phyloP scores from a whole-genome alignment of 2,888 invertebrate genomes.

The Heterodera filipjevi region DNA sequence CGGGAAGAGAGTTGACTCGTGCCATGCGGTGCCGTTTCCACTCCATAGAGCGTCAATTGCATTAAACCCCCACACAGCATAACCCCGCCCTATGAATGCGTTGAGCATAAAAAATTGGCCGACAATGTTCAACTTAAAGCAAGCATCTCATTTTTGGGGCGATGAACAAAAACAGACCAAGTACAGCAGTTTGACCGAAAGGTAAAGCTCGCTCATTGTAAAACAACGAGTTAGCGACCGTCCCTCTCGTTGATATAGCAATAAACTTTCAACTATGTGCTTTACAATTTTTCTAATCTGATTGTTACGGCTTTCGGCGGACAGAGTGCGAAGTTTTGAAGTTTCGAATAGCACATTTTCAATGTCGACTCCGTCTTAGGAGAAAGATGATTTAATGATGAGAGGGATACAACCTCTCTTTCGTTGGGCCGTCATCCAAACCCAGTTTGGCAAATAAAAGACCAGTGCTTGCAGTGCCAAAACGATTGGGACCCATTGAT shows the following conservation, averaged over 20 bases:
- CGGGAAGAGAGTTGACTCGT: constrained; percentile 63
- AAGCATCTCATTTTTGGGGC: not conserved
- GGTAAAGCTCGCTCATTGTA: constrained; percentile 56
- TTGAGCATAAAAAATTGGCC: constrained; percentile 64
- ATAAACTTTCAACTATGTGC: constrained; percentile 56
- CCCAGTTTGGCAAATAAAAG: constrained; percentile 63
- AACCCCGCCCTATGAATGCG: constrained; percentile 62
- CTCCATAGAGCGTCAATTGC: constrained; percentile 58
- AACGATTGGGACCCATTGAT: constrained; percentile 61
- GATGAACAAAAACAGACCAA: constrained; percentile 30
- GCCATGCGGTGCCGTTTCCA: constrained; percentile 63
- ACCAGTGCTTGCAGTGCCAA: constrained; percentile 61
- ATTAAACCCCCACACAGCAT: constrained; percentile 63
- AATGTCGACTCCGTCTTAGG: constrained; percentile 50
- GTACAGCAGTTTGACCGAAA: constrained; percentile 55
- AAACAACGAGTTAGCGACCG: constrained; percentile 37
- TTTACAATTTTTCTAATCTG: constrained; percentile 50
- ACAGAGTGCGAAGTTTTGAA: constrained; percentile 42
- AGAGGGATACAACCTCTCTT: too few relatives aligned
- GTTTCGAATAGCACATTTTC: constrained; percentile 54
- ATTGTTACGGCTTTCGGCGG: constrained; percentile 38
- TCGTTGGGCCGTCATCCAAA: not conserved
- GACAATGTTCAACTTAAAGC: constrained; percentile 53
- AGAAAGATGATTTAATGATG: too few relatives aligned
- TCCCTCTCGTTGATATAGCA: constrained; percentile 38